Evolutionary conservation across 2,888 invertebrate species (phyloP).

Genomic region (Lobophora halterata): DNA sequence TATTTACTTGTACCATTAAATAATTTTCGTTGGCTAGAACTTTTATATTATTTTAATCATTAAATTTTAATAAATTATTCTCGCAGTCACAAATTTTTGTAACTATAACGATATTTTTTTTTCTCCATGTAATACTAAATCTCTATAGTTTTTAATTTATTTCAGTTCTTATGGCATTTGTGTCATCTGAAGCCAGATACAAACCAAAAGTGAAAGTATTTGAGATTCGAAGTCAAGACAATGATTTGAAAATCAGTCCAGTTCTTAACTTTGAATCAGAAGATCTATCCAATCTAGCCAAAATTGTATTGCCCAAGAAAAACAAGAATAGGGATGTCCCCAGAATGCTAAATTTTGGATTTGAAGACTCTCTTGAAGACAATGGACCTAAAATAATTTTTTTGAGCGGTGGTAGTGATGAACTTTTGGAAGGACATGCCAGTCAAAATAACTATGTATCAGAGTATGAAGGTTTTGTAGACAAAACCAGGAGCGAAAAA

Average conservation of each 20-base stretch:
- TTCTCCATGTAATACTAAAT: too few species aligned
- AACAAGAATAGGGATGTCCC: too few species aligned
- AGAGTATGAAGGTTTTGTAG: constrained; percentile 4
- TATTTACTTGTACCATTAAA: too few species aligned
- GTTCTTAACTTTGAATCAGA: constrained; percentile 8
- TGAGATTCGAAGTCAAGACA: constrained; percentile 18
- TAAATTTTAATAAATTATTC: too few species aligned
- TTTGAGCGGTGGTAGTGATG: background rate
- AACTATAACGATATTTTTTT: too few species aligned
- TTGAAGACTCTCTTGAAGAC: background rate
- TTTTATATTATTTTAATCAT: too few species aligned
- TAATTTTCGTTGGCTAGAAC: too few species aligned
- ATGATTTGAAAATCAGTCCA: constrained; percentile 1
- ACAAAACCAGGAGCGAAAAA: constrained; percentile 12
- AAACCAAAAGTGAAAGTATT: constrained; percentile 20
- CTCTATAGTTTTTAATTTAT: too few species aligned
- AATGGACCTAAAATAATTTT: background rate
- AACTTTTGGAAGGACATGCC: background rate
- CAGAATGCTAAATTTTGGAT: background rate
- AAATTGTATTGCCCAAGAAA: constrained; percentile 3
- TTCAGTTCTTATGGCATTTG: constrained; percentile 11
- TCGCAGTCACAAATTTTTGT: too few species aligned
- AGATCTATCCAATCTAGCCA: too few species aligned
- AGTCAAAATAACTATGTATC: background rate
- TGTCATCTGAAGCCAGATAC: constrained; percentile 11